Conservation (phyloP, 2,888 invertebrate species). For the Alsophila aescularia region DNA sequence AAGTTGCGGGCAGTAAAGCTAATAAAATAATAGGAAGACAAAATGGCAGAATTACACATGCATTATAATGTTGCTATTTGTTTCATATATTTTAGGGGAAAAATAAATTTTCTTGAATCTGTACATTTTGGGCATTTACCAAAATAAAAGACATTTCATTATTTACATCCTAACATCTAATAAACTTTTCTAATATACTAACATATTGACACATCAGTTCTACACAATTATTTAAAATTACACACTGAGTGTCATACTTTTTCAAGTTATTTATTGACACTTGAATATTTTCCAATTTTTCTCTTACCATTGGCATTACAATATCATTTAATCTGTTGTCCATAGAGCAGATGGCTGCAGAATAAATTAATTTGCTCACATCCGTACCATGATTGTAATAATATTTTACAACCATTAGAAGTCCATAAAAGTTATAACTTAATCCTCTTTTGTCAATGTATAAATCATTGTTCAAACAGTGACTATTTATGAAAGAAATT, state of each 20-base stretch:
- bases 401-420: constrained; percentile 76
- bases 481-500: constrained; percentile 86
- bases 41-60: too few species aligned
- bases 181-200: constrained; percentile 78
- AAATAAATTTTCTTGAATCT: too few species aligned
- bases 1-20: too few species aligned
- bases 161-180: constrained; percentile 70
- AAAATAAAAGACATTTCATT: background rate
- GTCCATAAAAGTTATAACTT: constrained; percentile 87
- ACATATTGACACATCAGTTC: constrained; percentile 77
- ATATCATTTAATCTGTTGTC: constrained; percentile 68
- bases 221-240: constrained; percentile 73
- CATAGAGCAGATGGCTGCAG: constrained; percentile 71
- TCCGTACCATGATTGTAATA: constrained; percentile 68
- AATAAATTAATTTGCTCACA: constrained; percentile 74
- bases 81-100: too few species aligned
- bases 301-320: constrained; percentile 65
- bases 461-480: constrained; percentile 85
- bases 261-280: constrained; percentile 61
- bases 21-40: too few species aligned
- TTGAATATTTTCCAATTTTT: constrained; percentile 60
- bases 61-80: too few species aligned
- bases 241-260: constrained; percentile 53
- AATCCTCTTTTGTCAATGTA: constrained; percentile 86
- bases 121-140: background rate